Evolutionary conservation across 2,888 invertebrate species (phyloP).

Genomic region (Drosophila phalerata): DNA sequence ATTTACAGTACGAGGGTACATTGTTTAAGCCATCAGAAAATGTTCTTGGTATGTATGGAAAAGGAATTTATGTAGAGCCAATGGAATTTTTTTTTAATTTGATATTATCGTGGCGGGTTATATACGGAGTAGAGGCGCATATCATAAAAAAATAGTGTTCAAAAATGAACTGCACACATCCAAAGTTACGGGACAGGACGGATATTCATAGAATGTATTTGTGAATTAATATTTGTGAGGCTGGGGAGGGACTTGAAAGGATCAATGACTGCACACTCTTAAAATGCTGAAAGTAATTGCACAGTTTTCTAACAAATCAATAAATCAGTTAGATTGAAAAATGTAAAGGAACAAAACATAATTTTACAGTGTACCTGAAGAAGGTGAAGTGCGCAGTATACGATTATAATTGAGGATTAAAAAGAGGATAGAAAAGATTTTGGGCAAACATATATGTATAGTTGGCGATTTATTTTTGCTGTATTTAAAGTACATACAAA

Average conservation of each 20-base stretch:
- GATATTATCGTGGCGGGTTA: constrained; percentile 48
- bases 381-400: constrained; percentile 38
- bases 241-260: constrained; percentile 16
- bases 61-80: constrained; percentile 43
- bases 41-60: constrained; percentile 27
- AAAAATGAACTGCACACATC: constrained; percentile 66
- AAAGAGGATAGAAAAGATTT: constrained; percentile 28
- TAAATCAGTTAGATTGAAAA: constrained; percentile 19
- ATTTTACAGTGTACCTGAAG: constrained; percentile 35
- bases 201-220: constrained; percentile 28
- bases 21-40: constrained; percentile 72
- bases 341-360: constrained; percentile 5
- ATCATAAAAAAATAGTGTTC: constrained; percentile 70
- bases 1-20: constrained; percentile 80
- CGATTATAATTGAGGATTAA: constrained; percentile 23
- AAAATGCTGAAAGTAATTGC: constrained; percentile 41
- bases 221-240: constrained; percentile 18
- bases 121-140: constrained; percentile 61
- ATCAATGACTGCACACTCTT: constrained; percentile 42
- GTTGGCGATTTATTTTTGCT: constrained; percentile 30
- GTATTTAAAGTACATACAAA: constrained; percentile 55
- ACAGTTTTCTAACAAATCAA: constrained; percentile 38
- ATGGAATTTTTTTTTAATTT: constrained; percentile 7
- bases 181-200: constrained; percentile 60
- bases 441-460: constrained; percentile 34